Base-by-base conservation (phyloP, 2,888 invertebrate species). In the Monopis laevigella region DNA sequence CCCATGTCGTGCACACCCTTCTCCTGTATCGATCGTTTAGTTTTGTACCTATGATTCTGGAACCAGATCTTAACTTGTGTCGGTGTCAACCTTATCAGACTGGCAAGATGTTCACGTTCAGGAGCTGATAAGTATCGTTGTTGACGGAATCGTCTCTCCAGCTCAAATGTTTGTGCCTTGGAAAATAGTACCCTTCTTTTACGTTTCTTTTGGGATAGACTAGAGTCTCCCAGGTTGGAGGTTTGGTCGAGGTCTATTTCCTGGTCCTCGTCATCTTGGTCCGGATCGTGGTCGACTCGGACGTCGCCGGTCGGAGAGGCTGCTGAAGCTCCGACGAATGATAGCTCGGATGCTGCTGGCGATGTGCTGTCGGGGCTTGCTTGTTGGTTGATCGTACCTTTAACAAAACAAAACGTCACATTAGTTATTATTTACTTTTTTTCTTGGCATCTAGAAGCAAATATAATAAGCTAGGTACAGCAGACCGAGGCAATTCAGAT, bases 41-140 rank as follows among this genome's bases (percentile, higher is more conserved):
- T 96, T 84, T 98, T 99, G 82, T 99, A 99, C 60, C 96, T 89
- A 67, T 98, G 98, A 70, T 98, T 98, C 69, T 98, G 98, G 80
- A 98, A 99, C 98, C 98, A 99, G 56, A 99, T 98, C 77, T 98
- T 98, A 39, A 93, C 93, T 82, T 99, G 99, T 2, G 98, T 98
- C 0, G 98, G 98, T 2, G 98, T 98, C 44, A 99, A 82, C 43
- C 95, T 86, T 49, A 99, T 98, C 55, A 96, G 84, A 48, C 93
- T 93, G 2, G 99, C 98, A 49, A 99, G 81, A 63, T 98, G 97
- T 62, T 99, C 99, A 24, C 99, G 78, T 68, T 99, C 99, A 0
- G 98, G 98, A 0, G 98, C 99, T 2, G 97, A 97, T 11, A 99
- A 83, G 71, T 99, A 99, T 50, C 96, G 83, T 67, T 99, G 98